Evolutionary conservation across 2,113 vertebrate species (phyloP), one percentile per base, ranked within the genome.

Genomic region (Benitochromis conjunctus): DNA sequence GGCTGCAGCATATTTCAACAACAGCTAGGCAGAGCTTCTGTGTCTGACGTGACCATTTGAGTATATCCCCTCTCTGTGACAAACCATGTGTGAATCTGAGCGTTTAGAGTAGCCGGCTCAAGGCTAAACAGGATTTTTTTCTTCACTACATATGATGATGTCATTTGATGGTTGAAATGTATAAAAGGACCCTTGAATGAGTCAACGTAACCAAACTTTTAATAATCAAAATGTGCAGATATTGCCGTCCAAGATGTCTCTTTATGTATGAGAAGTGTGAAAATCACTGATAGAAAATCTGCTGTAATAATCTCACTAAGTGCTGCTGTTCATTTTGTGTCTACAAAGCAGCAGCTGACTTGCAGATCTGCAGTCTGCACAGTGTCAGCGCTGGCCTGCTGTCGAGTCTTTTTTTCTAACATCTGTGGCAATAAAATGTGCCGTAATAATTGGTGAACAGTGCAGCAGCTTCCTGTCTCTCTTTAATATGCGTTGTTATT

Each of bases 401-500:
- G 82, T 31, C 11, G 55, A 43, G 46, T 38, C 16, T 60, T 36
- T 48, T 55, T 78, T 57, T 57, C 36, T 21, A 51, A 26, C 29
- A 81, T 76, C 79, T 26, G 19, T 11, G 55, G 66, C 62, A 5
- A 64, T 55, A 58, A 64, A 74, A 16, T 9, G 21, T 38, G 31
- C 26, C 10, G 62, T 66, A 74, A 80, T 84, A 80, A 84, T 19
- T 66, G 38, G 24, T 78, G 53, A 79, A 79, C 34, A 43, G 69
- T 18, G 74, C 83, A 56, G 87, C 41, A 57, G 46, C 46, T 64
- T 43, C 34, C 26, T 43, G 43, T 56, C 56, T 58, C 41, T 16
- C 16, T 64, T 80, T 83, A 81, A 71, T 81, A 71, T 26, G 64
- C 0, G 8, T 62, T 48, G 79, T 88, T 87, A 87, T 86, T 87